A percentile compares a stretch with the other conserved stretches of the same genome.
phyloP scores from a whole-genome alignment of 2,797 vertebrate species.

The Anisognathus igniventris region DNA sequence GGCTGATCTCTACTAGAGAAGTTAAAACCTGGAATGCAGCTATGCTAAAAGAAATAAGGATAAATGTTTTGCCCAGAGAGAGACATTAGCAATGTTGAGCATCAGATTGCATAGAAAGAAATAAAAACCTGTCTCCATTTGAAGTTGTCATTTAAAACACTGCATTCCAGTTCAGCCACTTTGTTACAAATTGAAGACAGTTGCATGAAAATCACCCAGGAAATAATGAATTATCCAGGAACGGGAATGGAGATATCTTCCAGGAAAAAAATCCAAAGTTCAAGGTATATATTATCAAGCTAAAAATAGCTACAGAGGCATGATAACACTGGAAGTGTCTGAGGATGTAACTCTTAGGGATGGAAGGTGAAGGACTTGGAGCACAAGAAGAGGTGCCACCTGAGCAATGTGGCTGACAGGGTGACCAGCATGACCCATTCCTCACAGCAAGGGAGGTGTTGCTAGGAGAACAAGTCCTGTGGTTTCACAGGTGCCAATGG shows the following conservation, averaged over 20 bases:
- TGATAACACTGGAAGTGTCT: not conserved
- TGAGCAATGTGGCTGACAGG: not conserved
- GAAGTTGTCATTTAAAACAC: not conserved
- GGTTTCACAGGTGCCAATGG: not conserved
- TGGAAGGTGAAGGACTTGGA: not conserved
- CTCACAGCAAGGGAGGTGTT: not conserved
- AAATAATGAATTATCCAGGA: not conserved
- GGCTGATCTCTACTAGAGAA: not conserved
- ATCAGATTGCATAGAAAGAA: not conserved
- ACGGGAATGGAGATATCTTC: not conserved
- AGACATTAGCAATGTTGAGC: not conserved
- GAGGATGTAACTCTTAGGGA: not conserved
- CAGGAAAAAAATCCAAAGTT: not conserved
- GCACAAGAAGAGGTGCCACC: not conserved
- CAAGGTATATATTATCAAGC: not conserved
- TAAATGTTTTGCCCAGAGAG: not conserved
- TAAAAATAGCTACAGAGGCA: not conserved
- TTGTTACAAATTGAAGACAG: not conserved
- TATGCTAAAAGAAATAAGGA: not conserved
- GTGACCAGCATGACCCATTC: not conserved
- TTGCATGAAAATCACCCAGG: not conserved
- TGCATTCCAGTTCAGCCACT: not conserved
- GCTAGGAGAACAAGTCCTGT: not conserved
- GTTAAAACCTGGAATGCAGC: not conserved
- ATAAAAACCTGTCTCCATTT: not conserved